phyloP scores from a whole-genome alignment of 2,113 vertebrate genomes.

The Polypterus senegalus region DNA sequence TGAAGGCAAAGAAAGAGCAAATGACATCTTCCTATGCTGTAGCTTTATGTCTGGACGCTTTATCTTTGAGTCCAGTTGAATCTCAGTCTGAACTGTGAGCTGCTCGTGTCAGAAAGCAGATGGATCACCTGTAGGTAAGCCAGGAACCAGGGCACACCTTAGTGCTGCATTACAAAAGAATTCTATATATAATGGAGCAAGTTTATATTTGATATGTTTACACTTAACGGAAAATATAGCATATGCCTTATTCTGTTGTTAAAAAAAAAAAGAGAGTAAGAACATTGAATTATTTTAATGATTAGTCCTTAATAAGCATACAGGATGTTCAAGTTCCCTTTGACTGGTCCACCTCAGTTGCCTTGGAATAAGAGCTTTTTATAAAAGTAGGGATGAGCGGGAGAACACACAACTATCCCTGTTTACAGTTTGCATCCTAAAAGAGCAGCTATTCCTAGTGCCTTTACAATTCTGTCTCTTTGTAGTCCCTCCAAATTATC shows the following conservation, averaged over 20 bases:
- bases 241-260: constrained; percentile 67
- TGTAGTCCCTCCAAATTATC: not conserved
- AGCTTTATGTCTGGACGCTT: too few species aligned
- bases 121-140: too few species aligned
- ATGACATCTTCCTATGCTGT: too few species aligned
- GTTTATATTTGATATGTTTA: constrained; percentile 59
- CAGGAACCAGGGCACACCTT: too few species aligned
- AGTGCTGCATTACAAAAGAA: too few species aligned
- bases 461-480: constrained; percentile 35
- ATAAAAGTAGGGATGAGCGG: too few species aligned
- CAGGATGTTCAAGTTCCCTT: constrained; percentile 1
- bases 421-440: constrained; percentile 36
- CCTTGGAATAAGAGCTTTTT: constrained; percentile 28
- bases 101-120: too few species aligned
- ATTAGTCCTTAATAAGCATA: constrained; percentile 37
- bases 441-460: constrained; percentile 40
- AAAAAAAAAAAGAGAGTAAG: constrained; percentile 14
- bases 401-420: constrained; percentile 2
- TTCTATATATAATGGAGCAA: constrained; percentile 40
- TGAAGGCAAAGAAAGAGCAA: too few species aligned
- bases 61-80: too few species aligned
- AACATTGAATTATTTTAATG: constrained; percentile 25
- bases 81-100: too few species aligned
- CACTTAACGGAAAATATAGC: constrained; percentile 50
- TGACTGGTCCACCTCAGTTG: constrained; percentile 44